Evolutionary conservation across 2,797 vertebrate species (phyloP).

Genomic region (Melanotaenia maccullochi): DNA sequence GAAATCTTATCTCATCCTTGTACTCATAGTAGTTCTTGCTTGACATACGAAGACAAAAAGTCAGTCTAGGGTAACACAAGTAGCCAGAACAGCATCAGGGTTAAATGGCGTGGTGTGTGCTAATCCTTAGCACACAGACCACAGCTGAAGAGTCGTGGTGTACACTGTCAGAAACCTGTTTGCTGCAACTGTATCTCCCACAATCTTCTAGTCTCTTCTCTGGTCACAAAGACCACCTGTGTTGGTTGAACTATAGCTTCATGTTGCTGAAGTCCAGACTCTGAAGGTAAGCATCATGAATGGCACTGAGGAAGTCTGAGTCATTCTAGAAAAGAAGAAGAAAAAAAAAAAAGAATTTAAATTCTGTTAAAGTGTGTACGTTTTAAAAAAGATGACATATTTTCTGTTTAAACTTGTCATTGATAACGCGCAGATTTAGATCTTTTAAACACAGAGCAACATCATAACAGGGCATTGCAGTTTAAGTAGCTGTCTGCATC

Average conservation of each 20-base stretch:
- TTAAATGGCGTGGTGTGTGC: background rate
- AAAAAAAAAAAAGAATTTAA: background rate
- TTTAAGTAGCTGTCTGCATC: background rate
- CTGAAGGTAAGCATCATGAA: constrained; percentile 94
- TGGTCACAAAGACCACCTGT: background rate
- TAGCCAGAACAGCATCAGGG: background rate
- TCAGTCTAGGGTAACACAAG: background rate
- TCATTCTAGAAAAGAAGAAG: constrained; percentile 86
- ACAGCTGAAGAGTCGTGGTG: background rate
- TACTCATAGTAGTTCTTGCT: constrained; percentile 22
- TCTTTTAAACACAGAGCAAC: background rate
- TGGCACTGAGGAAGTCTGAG: constrained; percentile 89
- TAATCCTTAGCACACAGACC: constrained; percentile 6
- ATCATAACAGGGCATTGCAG: background rate
- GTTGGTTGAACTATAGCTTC: constrained; percentile 82
- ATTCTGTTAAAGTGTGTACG: background rate
- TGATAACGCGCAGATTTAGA: background rate
- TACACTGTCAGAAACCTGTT: constrained; percentile 24
- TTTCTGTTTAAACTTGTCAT: background rate
- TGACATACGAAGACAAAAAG: constrained; percentile 8
- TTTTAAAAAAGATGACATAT: background rate
- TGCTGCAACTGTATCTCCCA: constrained; percentile 8
- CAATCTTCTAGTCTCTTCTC: constrained; percentile 2
- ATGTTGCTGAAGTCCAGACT: constrained; percentile 88
- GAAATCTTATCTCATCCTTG: background rate